Evolutionary conservation across 1,140 invertebrate species (phyloP).

Genomic region (Ostrea denselamellosa): DNA sequence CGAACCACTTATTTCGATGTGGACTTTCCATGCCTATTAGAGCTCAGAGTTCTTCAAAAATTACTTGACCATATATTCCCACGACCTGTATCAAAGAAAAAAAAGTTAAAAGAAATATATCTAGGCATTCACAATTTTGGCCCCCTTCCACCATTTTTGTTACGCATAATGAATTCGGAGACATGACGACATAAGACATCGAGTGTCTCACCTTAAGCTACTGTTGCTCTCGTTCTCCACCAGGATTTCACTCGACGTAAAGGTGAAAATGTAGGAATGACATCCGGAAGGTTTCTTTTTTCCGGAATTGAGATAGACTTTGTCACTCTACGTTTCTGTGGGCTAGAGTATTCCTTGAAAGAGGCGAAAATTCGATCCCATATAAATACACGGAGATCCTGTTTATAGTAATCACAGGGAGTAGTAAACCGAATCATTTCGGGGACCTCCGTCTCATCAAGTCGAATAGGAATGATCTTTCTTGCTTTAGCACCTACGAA

Average conservation of each 20-base stretch:
- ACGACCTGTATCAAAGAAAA: no score
- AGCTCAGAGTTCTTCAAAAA: no score
- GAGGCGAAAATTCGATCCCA: conserved; percentile 40
- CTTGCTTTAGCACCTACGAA: conserved; percentile 25
- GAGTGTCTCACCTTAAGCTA: neutral
- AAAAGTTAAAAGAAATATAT: no score
- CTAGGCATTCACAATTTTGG: no score
- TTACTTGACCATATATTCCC: no score
- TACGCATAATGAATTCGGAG: neutral
- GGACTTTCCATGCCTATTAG: no score
- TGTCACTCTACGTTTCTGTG: neutral
- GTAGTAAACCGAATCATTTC: neutral
- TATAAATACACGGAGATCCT: neutral
- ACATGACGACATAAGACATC: no score
- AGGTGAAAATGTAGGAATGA: neutral
- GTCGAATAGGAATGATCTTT: conserved; percentile 34
- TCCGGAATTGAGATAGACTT: neutral
- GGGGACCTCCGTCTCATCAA: conserved; percentile 14
- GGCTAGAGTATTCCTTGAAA: neutral
- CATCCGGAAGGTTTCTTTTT: neutral
- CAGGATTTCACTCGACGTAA: neutral
- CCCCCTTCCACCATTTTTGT: neutral
- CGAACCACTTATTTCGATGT: no score
- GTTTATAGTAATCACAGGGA: conserved; percentile 39
- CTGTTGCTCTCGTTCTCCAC: conserved; percentile 9